Evolutionary conservation across 2,888 invertebrate genomes (phyloP), one percentile per base, ranked within the genome.

Genomic region (Drosophila nigricruria): DNA sequence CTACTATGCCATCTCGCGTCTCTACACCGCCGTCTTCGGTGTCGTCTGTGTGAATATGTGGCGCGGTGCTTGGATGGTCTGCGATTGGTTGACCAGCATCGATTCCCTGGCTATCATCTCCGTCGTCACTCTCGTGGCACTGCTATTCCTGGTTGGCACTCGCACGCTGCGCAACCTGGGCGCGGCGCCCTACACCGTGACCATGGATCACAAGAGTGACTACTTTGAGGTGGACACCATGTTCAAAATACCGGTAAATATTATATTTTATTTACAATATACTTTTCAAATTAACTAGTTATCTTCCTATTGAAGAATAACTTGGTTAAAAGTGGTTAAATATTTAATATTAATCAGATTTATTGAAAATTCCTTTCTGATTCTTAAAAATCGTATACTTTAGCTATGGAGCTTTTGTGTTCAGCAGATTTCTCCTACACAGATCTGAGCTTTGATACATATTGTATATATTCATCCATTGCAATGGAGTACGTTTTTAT

Each of bases 181-280:
- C 58, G 97, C 97, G 25, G 96, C 97, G 6, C 98, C 98, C 0
- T 96, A 97, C 90, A 95, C 96, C 16, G 94, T 97, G 20, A 95
- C 95, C 42, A 95, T 96, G 59, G 98, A 98, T 92, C 93, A 95
- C 58, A 95, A 95, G 61, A 94, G 95, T 59, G 96, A 96, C 81
- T 97, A 97, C 93, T 97, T 97, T 92, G 95, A 96, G 77, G 96
- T 97, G 78, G 95, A 96, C 38, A 97, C 97, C 53, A 96, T 97
- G 96, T 97, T 97, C 92, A 95, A 96, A 92, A 95, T 95, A 77
- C 92, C 96, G 94, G 97, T 97, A 94, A 95, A 96, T 95, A 34
- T 50, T n/a, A 25, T 45, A 47, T 47, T 1, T 42, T 18, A 18
- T 9, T 36, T 18, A 23, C n/a, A 25, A 2, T 38, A n/a, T n/a